These are phyloP conservation scores for Antedon mediterranea DNA, from an alignment of 53 echinoderm and acorn worm genomes.

Conservation along the genomic window DNA sequence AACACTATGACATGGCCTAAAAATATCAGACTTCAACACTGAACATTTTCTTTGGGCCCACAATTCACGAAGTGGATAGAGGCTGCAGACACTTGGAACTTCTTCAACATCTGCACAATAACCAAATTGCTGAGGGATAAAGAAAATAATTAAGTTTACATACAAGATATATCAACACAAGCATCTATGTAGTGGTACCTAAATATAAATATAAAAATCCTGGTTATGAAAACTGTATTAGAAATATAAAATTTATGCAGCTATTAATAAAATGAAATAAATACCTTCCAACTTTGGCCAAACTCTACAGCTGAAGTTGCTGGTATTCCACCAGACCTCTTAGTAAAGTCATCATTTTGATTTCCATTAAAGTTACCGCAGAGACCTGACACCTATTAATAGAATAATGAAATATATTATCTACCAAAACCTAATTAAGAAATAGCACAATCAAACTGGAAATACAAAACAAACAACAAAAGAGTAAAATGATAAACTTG, in stretches of 20 bases:
- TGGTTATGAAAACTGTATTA: too few species aligned
- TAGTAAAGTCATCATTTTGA: constrained; percentile 65
- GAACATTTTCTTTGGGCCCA: constrained; percentile 75
- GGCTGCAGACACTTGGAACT: constrained; percentile 31
- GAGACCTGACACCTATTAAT: constrained; percentile 61
- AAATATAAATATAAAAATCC: too few species aligned
- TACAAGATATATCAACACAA: too few species aligned
- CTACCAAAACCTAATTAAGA: too few species aligned
- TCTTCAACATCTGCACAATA: constrained; percentile 53
- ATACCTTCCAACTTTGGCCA: constrained; percentile 85
- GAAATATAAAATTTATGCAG: too few species aligned
- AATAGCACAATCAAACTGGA: too few species aligned
- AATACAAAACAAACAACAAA: too few species aligned
- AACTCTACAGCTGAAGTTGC: constrained; percentile 47
- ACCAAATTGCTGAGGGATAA: constrained; percentile 1
- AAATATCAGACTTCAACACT: constrained; percentile 48
- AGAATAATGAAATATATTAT: neutral
- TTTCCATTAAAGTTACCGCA: constrained; percentile 85
- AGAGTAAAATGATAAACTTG: too few species aligned
- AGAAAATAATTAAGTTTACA: neutral
- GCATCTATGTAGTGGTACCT: too few species aligned
- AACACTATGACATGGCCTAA: constrained; percentile 46
- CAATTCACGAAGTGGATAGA: constrained; percentile 50
- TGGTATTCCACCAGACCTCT: constrained; percentile 63
- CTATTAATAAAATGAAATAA: too few species aligned